Evolutionary conservation across 2,113 vertebrate genomes (phyloP), one percentile per base, ranked within the genome.

Genomic region (Sapayoa aenigma): DNA sequence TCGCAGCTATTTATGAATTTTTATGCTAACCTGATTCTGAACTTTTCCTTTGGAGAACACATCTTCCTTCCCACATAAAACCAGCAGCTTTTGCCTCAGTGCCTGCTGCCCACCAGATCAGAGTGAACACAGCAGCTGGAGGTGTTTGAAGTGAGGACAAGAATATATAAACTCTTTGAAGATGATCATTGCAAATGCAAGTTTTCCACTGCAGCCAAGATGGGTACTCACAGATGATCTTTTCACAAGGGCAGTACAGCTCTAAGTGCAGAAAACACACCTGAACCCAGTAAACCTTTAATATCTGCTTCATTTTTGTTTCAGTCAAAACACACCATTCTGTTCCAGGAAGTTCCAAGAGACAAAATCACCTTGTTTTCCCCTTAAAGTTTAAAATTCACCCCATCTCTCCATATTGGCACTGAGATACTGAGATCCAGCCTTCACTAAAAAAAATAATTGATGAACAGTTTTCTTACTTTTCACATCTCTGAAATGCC

Each of bases 1-100:
- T 94, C 24, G 0, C 62, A 58, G 31, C 80, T 96, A 92, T 97
- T 96, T 88, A 94, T 82, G 94, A 92, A 89, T 94, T 92, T 90
- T 85, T 72, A 84, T 50, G 84, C 87, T 96, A 95, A 95, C 94
- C 92, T 92, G 89, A 76, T 91, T 92, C 56, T 56, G 67, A 91
- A 87, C 94, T 89, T 95, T 39, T 86, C 11, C 0, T 92, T 92
- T 95, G 73, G 91, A 90, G 88, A 42, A 93, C 83, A 90, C 63
- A 92, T 55, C 49, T 74, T 94, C 83, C 80, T 83, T 88, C 63
- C 59, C 52, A 81, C 75, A 30, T 33, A 91, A 94, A 90, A 53
- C 46, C 35, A 94, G 87, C 83, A 87, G 66, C 66, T 87, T 72
- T 31, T 77, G 73, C 88, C 59, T 87, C 55, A 68, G 63, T 86